A percentile compares a stretch with the other conserved stretches of the same genome.
Evolutionary conservation across 2,797 vertebrate species (phyloP).

Genomic region (Ptychadena robeensis): DNA sequence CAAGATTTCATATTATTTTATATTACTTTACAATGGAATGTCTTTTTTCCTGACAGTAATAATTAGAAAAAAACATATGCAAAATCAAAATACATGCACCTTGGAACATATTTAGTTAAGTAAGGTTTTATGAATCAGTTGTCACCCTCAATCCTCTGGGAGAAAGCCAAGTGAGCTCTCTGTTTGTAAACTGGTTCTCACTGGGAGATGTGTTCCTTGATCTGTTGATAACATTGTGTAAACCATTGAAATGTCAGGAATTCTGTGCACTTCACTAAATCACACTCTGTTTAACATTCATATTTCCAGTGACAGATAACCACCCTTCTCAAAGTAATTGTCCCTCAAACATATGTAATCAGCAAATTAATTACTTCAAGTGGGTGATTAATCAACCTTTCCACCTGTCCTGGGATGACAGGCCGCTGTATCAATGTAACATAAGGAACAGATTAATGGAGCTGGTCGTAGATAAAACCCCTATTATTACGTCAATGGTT

Average conservation of each 20-base stretch:
- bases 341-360: conserved; percentile 25
- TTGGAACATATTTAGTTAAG: not conserved
- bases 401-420: conserved; percentile 2
- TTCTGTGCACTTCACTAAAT: conserved; percentile 33
- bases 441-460: not conserved
- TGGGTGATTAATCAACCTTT: conserved; percentile 7
- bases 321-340: conserved; percentile 15
- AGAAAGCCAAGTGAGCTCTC: conserved; percentile 22
- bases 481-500: not conserved
- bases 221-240: conserved; percentile 47
- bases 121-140: not conserved
- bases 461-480: not conserved
- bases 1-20: too few relatives aligned
- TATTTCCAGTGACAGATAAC: conserved; percentile 26
- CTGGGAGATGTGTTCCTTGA: conserved; percentile 35
- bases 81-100: not conserved
- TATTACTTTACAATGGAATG: too few relatives aligned
- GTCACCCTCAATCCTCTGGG: conserved; percentile 8
- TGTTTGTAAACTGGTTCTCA: conserved; percentile 31
- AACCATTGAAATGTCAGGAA: conserved; percentile 36
- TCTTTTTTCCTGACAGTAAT: too few relatives aligned
- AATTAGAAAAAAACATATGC: too few relatives aligned
- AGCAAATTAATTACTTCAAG: conserved; percentile 27
- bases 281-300: conserved; percentile 38
- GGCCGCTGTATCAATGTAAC: not conserved